Conservation (phyloP, 2,113 vertebrate genomes). For the Muscicapa adusta region DNA sequence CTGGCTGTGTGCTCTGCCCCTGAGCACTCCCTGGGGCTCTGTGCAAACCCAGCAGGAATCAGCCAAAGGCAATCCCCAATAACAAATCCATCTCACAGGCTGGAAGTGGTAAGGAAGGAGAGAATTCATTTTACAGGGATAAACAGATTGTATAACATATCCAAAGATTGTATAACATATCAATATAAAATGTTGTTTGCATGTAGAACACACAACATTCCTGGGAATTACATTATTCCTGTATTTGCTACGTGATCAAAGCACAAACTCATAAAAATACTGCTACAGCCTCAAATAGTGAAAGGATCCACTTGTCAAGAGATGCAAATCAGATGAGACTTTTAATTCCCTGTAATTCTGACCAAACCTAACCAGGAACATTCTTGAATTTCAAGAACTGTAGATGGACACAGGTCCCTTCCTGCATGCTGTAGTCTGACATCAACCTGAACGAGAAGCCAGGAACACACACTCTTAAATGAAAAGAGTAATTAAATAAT, state of each 20-base stretch:
- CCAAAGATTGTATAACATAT: fast-evolving
- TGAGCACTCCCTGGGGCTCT: fast-evolving
- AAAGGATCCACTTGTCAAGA: not conserved
- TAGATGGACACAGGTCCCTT: not conserved
- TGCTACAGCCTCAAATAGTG: not conserved
- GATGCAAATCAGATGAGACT: not conserved
- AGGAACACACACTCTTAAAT: not conserved
- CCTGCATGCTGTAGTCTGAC: not conserved
- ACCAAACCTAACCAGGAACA: not conserved
- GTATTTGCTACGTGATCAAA: not conserved
- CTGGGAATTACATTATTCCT: not conserved
- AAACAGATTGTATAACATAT: fast-evolving
- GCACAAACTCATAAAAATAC: not conserved
- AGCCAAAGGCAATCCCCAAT: fast-evolving
- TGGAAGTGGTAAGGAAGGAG: not conserved
- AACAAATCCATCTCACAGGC: not conserved
- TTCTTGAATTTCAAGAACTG: not conserved
- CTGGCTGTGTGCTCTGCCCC: not conserved
- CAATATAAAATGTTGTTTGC: not conserved
- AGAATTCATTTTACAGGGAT: not conserved
- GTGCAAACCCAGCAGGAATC: not conserved
- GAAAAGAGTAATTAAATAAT: not conserved
- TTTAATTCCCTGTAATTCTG: not conserved
- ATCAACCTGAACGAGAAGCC: not conserved
- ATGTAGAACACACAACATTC: not conserved